Evolutionary conservation across 2,113 vertebrate species (phyloP), one percentile per base, ranked within the genome.

Genomic region (Romanogobio albipinnatus): DNA sequence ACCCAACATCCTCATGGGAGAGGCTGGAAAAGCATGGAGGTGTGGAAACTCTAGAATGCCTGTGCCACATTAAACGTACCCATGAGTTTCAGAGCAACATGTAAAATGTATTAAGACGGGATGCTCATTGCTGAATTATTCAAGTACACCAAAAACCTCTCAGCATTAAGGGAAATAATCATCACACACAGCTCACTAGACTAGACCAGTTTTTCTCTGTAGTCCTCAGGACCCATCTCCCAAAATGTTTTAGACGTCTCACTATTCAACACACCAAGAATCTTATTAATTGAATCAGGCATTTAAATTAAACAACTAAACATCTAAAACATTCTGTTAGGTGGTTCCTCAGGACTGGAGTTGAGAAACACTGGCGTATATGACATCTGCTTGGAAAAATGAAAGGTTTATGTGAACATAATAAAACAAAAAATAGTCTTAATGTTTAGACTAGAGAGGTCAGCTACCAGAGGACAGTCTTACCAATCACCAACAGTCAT

Each of bases 71-170:
- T 64, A 66, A 66, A 26, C 29, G 26, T 51, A 81, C 80, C 83
- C 29, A 49, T 29, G 59, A 68, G 73, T 36, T 62, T 80, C 26
- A 43, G 22, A 76, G 39, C 61, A 84, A 56, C 36, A 84, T 71
- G 68, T 24, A 51, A 76, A 66, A 24, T 74, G 61, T 85, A 79
- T 76, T 74, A 85, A 70, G 76, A 79, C 33, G 29, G 26, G 66
- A 76, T 43, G 22, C 36, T 88, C 26, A 81, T 70, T 43, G 26
- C 33, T 86, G 11, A 81, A 83, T 86, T 86, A 86, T 84, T 83
- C 77, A 86, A 58, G 43, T 76, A 43, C 59, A 70, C 74, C 70
- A 56, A 53, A 85, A 71, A 74, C 33, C 45, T 15, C 68, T 36
- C 68, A 58, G 68, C 76, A 59, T 75, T 49, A 36, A 62, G 53